phyloP scores from a whole-genome alignment of 2,113 vertebrate species.

The Saimiri boliviensis region DNA sequence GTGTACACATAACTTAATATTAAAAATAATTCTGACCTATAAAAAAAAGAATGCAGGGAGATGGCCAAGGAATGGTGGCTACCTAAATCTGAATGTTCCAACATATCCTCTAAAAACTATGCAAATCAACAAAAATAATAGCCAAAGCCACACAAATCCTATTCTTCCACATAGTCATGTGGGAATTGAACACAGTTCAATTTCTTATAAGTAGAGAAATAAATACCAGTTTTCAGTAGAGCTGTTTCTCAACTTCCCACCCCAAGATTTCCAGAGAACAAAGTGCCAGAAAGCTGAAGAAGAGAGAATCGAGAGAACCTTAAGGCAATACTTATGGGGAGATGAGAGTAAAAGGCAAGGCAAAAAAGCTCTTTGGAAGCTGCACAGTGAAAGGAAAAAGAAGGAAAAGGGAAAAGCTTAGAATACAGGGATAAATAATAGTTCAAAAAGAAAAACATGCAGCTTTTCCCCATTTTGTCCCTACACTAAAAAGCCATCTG shows the following conservation, averaged over 20 bases:
- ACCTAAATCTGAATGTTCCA: background rate
- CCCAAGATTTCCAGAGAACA: background rate
- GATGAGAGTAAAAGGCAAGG: background rate
- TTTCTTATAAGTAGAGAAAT: background rate
- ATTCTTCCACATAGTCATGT: background rate
- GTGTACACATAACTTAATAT: background rate
- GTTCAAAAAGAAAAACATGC: background rate
- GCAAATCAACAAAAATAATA: background rate
- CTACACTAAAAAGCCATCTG: background rate
- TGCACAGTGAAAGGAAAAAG: background rate
- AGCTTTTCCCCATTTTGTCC: background rate
- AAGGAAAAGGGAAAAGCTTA: background rate
- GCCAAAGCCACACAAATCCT: background rate
- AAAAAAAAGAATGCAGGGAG: background rate
- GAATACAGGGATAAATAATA: background rate
- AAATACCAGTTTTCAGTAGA: background rate
- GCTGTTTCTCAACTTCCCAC: background rate
- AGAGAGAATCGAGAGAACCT: background rate
- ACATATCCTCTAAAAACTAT: background rate
- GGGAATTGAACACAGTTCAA: background rate
- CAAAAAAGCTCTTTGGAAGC: background rate
- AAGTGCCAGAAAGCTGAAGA: background rate
- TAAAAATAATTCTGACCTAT: background rate
- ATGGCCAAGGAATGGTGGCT: background rate
- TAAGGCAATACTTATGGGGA: background rate